Base-by-base conservation (phyloP, 2,113 vertebrate genomes). In the Arenaria interpres region DNA sequence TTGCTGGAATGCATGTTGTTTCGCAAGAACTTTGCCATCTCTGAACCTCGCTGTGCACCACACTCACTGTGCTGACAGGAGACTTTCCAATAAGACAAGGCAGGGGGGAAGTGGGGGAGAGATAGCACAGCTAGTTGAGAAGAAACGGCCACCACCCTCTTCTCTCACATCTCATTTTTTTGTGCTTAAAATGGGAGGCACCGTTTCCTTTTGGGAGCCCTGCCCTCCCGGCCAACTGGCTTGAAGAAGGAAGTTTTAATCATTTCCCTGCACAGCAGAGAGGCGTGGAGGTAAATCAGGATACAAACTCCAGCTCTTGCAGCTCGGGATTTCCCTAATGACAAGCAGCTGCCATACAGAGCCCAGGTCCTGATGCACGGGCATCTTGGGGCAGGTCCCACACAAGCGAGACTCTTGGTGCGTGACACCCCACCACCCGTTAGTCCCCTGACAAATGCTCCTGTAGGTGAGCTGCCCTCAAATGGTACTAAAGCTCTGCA, bases 221-320 rank as follows among this genome's bases (percentile, higher is more conserved):
- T 48, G 45, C 14, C 50, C 59, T 18, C 30, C 37, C 14, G 22
- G 30, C 17, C n/a, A 64, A 41, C 14, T 5, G 8, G 12, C 39
- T 22, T 18, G 19, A 84, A 83, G 14, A 89, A 28, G 1, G 0
- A 14, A 66, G 21, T 39, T 48, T 67, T 46, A 32, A 51, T 46
- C 0, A 0, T 7, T 56, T 6, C 18, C n/a, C 30, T 43, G 43
- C 33, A 18, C 0, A 2, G 32, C 35, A 25, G 25, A 33, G 30
- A 37, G 27, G 6, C 1, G 1, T 3, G 23, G 48, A 39, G 39
- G 50, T 46, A 53, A 46, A 24, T 0, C 1, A 1, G 30, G 35
- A 57, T 35, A 41, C 7, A 22, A 45, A 56, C 24, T 32, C 33
- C 54, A 74, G 30, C 8, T 11, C 39, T 5, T 20, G 30, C 14